Evolutionary conservation across 2,888 invertebrate species (phyloP).

Genomic region (Drosophila neotestacea): DNA sequence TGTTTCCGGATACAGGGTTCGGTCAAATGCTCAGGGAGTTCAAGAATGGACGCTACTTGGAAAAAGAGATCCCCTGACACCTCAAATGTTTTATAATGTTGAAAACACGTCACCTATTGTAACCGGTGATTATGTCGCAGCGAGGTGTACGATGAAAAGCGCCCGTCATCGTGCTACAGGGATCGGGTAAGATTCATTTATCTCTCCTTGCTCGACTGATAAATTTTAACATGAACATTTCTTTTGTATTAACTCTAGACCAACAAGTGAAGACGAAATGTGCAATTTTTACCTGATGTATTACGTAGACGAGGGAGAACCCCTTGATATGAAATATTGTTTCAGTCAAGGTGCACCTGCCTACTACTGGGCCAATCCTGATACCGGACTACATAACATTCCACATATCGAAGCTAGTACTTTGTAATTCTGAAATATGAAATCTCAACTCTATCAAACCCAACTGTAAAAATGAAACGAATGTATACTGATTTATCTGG

Average conservation of each 20-base stretch:
- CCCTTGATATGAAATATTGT: conserved; percentile 92
- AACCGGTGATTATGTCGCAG: conserved; percentile 92
- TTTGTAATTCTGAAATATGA: conserved; percentile 72
- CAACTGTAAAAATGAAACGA: conserved; percentile 59
- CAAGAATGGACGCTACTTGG: conserved; percentile 94
- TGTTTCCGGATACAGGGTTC: conserved; percentile 93
- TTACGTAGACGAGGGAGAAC: conserved; percentile 92
- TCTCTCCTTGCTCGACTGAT: not conserved
- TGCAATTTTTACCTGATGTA: conserved; percentile 98
- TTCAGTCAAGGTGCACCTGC: conserved; percentile 93
- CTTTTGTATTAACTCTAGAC: conserved; percentile 85
- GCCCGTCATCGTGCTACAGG: conserved; percentile 88
- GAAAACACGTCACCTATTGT: conserved; percentile 88
- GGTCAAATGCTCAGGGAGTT: conserved; percentile 86
- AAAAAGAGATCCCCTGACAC: conserved; percentile 93
- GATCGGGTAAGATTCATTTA: conserved; percentile 88
- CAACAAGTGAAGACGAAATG: conserved; percentile 96
- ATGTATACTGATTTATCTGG: conserved; percentile 71
- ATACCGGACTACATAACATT: conserved; percentile 89
- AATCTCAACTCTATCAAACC: conserved; percentile 25
- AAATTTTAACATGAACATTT: not conserved
- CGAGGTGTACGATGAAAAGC: conserved; percentile 96
- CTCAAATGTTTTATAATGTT: conserved; percentile 98
- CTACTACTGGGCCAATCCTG: conserved; percentile 91
- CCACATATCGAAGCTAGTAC: conserved; percentile 90